Base-by-base conservation (phyloP, 2,888 invertebrate species). In the Deilephila elpenor region DNA sequence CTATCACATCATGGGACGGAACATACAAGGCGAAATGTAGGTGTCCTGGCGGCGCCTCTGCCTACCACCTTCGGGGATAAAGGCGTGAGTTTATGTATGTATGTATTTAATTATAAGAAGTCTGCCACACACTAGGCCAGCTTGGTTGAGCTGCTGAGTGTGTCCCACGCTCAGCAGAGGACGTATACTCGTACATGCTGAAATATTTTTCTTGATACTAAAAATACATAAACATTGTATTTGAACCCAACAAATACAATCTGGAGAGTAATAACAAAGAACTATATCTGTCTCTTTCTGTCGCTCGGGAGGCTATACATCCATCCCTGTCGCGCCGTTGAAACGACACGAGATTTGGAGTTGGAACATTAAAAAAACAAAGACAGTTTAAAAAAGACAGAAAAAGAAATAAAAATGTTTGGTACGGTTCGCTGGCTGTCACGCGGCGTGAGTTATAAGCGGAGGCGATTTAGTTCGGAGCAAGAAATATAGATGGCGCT, bases 331-430 rank as follows among this genome's bases (percentile, higher is more conserved):
- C 20, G 14, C 20, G n/a, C 53, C 20, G 25, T 37, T 59, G 37
- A 44, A 62, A 72, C 53, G 34, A 44, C 44, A 44, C 59, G 56
- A 72, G 62, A 62, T 62, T 72, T 64, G 56, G 53, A 53, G 71
- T 37, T 37, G 53, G 53, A 56, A 37, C 61, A 61, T 59, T 60
- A 73, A 60, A 73, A 61, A 73, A 73, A 73, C 73, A 71, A 73
- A 60, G 53, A 70, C 71, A 73, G 71, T 73, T 73, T 59, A 73
- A 73, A 73, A n/a, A 20, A 44, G 20, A 56, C 14, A 44, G 14
- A 44, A 44, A 44, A 32, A 59, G 51, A 70, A 60, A 73, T 70
- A 73, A 62, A 60, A 71, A 73, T 71, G 60, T 61, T 73, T 62
- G 60, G 61, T 25, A 53, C 53, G 73, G 32, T 71, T 32, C 61